phyloP scores from a whole-genome alignment of 2,113 vertebrate species.

The Odontophorus gujanensis region DNA sequence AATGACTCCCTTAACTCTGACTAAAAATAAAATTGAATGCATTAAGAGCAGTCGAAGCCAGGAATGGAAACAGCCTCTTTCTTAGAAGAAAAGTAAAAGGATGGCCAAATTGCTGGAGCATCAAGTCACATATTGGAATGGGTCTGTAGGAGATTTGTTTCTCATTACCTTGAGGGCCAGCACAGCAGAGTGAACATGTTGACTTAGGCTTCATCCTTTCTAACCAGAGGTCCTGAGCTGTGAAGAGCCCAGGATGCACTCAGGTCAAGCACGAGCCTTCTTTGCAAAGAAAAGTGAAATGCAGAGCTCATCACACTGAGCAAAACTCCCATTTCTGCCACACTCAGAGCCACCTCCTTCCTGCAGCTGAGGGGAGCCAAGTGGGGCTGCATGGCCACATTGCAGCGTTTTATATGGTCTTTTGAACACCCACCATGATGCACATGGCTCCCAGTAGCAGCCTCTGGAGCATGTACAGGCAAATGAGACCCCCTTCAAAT shows the following conservation, averaged over 20 bases:
- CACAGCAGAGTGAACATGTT: not conserved
- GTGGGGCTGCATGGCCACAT: not conserved
- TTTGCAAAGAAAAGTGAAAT: not conserved
- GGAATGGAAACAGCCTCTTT: not conserved
- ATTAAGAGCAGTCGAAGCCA: not conserved
- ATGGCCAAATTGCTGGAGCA: not conserved
- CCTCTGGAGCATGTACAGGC: not conserved
- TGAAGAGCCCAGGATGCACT: not conserved
- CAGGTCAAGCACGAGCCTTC: not conserved
- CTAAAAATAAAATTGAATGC: not conserved
- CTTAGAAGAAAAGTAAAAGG: not conserved
- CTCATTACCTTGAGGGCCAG: not conserved
- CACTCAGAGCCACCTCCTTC: not conserved
- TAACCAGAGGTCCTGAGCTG: not conserved
- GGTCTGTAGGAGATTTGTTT: not conserved
- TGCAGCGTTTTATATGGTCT: not conserved
- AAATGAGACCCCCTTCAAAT: not conserved
- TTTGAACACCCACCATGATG: not conserved
- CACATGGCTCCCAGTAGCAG: not conserved
- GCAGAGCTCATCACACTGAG: not conserved
- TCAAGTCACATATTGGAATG: not conserved
- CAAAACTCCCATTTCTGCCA: not conserved
- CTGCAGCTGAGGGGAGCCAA: not conserved
- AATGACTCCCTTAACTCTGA: not conserved
- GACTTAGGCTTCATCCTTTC: not conserved